A percentile compares a stretch with the other conserved stretches of the same genome.
Evolutionary conservation across 64 coral and sea anemone species (phyloP).

Genomic region (Porites lutea): DNA sequence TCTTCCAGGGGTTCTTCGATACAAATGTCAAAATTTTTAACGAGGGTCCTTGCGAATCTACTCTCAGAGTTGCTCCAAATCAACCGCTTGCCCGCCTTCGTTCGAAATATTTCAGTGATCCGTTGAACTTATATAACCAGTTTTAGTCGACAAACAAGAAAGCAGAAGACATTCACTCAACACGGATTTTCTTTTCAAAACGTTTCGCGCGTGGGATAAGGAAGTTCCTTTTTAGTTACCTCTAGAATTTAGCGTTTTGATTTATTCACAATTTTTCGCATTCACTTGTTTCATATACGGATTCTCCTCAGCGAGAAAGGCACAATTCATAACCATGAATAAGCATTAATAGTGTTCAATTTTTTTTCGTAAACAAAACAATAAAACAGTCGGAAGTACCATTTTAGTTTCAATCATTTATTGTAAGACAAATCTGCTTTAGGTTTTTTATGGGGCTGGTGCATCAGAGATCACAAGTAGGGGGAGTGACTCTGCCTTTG

Average conservation of each 20-base stretch:
- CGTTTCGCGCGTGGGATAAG: too few relatives aligned
- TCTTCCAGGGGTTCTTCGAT: not conserved
- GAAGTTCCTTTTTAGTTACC: too few relatives aligned
- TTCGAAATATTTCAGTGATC: not conserved
- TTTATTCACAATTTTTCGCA: not conserved
- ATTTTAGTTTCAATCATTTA: conserved; percentile 45
- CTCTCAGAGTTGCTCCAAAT: not conserved
- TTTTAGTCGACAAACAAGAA: too few relatives aligned
- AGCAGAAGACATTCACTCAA: too few relatives aligned
- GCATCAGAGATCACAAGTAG: not conserved
- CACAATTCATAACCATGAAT: not conserved
- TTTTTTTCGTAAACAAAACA: conserved; percentile 24
- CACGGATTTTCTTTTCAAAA: too few relatives aligned
- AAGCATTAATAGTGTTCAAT: not conserved
- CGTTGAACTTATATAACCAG: too few relatives aligned
- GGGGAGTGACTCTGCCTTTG: not conserved
- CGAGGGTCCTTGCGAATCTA: not conserved
- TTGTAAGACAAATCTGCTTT: conserved; percentile 28
- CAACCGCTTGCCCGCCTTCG: not conserved
- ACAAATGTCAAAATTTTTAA: too few relatives aligned
- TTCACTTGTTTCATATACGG: not conserved
- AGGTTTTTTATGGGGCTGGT: not conserved
- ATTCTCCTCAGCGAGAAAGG: not conserved
- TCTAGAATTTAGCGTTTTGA: not conserved
- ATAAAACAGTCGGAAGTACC: conserved; percentile 38